Evolutionary conservation across 2,888 invertebrate species (phyloP), one percentile per base, ranked within the genome.

Genomic region (Anarsia innoxiella): DNA sequence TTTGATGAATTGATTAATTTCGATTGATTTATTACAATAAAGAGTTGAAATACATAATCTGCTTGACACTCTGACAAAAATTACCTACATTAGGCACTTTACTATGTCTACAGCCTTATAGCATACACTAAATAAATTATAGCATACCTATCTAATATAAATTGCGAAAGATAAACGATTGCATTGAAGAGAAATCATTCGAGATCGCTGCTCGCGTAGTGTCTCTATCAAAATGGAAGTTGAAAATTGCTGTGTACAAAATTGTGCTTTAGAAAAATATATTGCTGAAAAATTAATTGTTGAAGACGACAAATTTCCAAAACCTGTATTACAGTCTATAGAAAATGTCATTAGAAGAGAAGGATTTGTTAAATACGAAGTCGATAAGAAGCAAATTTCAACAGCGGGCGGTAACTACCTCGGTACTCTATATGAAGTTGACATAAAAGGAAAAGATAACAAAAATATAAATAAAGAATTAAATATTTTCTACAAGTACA

Each of bases 401-500:
- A 44, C 63, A 2, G 52, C 45, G 5, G 63, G 64, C 6, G 59
- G 56, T 3, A 66, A 66, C 23, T 73, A 53, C 30, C 56, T 72
- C 38, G 69, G 62, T 1, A 31, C 49, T 6, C 23, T 71, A 1
- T 67, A 55, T 23, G 62, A 65, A 56, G 48, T 70, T 5, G 47
- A 65, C 26, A 29, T 69, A 8, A 53, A 44, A 46, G 68, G 66
- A 26, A 42, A 44, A 45, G 56, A 54, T 0, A 19, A 4, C 9
- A 35, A 49, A 0, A 12, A 56, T n/a, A n/a, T n/a, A 45, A 0
- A 46, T 0, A 55, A 53, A 36, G 46, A 62, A 50, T 51, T 53
- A 2, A 59, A 66, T 28, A 48, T 75, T 14, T 77, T 77, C 41
- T 45, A 64, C 1, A 77, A 77, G 42, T 46, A 56, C n/a, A 61